Conservation (phyloP, 30 jellyfish, hydroid and myxozoan species). For the Nemopilema nomurai region DNA sequence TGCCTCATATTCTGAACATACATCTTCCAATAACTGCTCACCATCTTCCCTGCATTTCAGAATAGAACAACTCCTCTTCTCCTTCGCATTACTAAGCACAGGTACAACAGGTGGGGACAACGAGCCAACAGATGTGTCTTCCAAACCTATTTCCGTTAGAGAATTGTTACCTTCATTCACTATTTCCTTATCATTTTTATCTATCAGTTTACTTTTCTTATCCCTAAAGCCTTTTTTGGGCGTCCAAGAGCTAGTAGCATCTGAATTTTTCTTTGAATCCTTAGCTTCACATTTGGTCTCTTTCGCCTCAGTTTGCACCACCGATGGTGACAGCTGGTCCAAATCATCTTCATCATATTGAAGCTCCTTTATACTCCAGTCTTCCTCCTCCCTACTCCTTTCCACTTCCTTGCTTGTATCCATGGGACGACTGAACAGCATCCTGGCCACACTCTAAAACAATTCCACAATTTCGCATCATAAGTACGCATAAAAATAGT, state of each 20-base stretch:
- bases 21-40: neutral
- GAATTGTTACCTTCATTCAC: neutral
- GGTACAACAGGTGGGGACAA: neutral
- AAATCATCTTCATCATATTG: neutral
- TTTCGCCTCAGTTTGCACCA: neutral
- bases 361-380: neutral
- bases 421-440: slow-evolving; percentile 13
- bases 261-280: no score
- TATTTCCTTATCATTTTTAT: neutral
- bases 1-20: neutral
- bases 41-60: neutral
- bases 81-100: neutral
- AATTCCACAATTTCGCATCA: no score
- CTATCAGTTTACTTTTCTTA: neutral
- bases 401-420: neutral
- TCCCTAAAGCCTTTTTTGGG: neutral
- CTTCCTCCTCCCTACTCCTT: no score
- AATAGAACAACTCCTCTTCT: neutral
- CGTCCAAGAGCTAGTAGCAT: neutral
- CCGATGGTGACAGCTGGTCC: neutral
- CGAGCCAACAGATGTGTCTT: neutral
- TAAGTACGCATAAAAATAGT: neutral
- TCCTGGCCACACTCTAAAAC: slow-evolving; percentile 64
- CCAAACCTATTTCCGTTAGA: neutral
- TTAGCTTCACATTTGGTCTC: no score